phyloP scores from a whole-genome alignment of 92 coral and sea anemone species.

The Zoanthus sociatus region DNA sequence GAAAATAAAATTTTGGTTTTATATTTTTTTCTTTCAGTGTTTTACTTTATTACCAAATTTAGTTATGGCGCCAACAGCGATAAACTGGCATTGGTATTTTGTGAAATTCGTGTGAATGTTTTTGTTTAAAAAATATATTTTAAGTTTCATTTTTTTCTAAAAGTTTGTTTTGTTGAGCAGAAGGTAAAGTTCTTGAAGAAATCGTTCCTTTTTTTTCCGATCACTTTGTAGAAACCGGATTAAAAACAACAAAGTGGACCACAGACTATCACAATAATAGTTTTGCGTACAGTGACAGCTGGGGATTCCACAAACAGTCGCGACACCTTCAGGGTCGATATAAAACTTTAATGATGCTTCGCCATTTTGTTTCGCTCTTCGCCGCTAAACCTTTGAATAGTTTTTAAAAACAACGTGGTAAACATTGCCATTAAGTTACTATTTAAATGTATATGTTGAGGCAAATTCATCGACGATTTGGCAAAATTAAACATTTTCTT shows the following conservation, averaged over 20 bases:
- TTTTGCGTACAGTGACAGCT: constrained; percentile 38
- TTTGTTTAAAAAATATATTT: not conserved
- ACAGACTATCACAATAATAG: constrained; percentile 17
- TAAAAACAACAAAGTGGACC: constrained; percentile 4
- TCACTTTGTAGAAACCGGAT: not conserved
- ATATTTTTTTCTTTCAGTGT: not conserved
- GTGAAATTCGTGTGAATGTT: not conserved
- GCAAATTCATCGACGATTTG: not conserved
- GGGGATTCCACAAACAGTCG: constrained; percentile 16
- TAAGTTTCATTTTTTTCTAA: not conserved
- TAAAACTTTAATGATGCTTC: constrained; percentile 40
- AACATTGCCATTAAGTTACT: not conserved
- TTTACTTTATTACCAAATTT: not conserved
- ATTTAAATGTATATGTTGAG: constrained; percentile 5
- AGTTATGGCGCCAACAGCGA: not conserved
- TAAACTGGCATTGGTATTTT: not conserved
- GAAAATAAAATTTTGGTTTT: not conserved
- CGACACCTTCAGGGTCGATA: not conserved
- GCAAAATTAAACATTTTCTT: constrained; percentile 6
- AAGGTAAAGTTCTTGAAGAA: not conserved
- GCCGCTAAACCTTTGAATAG: not conserved
- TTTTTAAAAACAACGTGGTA: not conserved
- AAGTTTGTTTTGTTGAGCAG: not conserved
- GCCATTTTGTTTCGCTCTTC: constrained; percentile 16
- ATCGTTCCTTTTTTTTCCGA: not conserved